Conservation (phyloP, 2,113 vertebrate species). For the Pycnonotus jocosus region DNA sequence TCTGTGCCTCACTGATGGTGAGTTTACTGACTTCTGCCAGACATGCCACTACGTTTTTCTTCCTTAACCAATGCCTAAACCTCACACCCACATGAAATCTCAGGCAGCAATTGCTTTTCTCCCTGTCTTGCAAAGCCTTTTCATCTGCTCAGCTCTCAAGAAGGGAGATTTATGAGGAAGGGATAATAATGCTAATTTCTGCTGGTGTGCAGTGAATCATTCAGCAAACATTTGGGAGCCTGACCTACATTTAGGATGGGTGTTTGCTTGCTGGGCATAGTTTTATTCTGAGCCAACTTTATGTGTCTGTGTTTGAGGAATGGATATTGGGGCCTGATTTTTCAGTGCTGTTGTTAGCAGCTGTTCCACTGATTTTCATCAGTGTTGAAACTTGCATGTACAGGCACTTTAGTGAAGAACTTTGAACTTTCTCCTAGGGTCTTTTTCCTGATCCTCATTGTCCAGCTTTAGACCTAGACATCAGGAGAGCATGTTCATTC, state of each 20-base stretch:
- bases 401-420: not conserved
- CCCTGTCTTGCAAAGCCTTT: not conserved
- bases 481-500: not conserved
- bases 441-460: not conserved
- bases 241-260: not conserved
- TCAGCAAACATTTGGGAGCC: not conserved
- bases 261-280: not conserved
- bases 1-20: not conserved
- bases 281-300: not conserved
- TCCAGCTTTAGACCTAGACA: not conserved
- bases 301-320: not conserved
- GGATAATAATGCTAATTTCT: not conserved
- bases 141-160: not conserved
- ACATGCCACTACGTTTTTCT: not conserved
- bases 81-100: not conserved
- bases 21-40: not conserved
- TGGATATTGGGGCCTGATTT: not conserved
- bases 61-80: not conserved
- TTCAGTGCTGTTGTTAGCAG: not conserved
- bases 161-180: not conserved
- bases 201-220: not conserved
- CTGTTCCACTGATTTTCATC: not conserved
- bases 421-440: not conserved
- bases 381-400: not conserved
- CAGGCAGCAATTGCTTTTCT: not conserved